A percentile compares a stretch with the other conserved stretches of the same genome.
Conservation (phyloP, 2,113 vertebrate genomes). For the Pseudonaja textilis region DNA sequence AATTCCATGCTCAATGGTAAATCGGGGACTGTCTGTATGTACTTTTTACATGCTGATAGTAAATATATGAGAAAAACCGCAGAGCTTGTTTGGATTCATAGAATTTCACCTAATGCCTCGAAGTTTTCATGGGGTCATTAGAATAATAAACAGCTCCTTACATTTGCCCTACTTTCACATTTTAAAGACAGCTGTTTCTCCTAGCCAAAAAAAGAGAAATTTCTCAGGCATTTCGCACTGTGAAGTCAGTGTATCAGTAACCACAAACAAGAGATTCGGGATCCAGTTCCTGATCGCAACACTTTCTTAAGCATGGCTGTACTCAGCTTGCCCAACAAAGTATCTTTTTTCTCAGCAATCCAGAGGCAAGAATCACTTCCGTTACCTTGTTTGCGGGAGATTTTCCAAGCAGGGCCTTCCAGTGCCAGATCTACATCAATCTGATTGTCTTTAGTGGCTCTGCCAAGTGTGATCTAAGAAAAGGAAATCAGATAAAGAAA, state of each 20-base stretch:
- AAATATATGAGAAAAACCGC: neutral
- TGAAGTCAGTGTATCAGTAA: neutral
- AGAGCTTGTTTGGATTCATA: neutral
- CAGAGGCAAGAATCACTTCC: no score
- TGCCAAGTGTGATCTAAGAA: constrained; percentile 86
- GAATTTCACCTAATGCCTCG: neutral
- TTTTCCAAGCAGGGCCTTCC: constrained; percentile 95
- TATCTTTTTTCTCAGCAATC: neutral
- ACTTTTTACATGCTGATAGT: neutral
- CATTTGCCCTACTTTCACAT: neutral
- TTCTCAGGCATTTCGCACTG: neutral
- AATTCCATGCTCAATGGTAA: neutral
- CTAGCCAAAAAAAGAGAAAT: neutral
- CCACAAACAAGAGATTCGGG: neutral
- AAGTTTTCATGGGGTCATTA: neutral
- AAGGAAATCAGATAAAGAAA: neutral
- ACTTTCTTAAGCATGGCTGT: neutral
- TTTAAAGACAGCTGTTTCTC: neutral
- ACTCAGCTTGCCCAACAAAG: neutral
- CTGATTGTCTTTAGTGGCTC: constrained; percentile 95
- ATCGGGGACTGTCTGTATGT: neutral
- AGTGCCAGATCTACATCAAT: constrained; percentile 92
- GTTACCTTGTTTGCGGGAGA: constrained; percentile 92
- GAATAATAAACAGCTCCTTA: neutral
- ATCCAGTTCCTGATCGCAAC: no score